Percentiles rank a stretch among this genome's conserved stretches.
Evolutionary conservation across 2,113 vertebrate genomes (phyloP).

Genomic region (Coreoperca whiteheadi): DNA sequence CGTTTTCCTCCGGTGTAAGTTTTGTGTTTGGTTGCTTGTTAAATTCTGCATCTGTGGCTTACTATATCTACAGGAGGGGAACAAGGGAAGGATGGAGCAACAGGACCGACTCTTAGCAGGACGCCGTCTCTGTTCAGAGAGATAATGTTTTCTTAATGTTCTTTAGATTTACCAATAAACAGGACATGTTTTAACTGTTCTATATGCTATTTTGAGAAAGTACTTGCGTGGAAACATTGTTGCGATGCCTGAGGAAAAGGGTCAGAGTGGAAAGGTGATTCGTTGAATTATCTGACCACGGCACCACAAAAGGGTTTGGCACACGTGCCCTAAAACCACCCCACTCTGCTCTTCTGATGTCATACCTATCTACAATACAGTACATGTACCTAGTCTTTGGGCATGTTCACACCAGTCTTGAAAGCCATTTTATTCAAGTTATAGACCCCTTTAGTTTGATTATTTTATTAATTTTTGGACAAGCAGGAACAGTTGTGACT

Average conservation of each 20-base stretch:
- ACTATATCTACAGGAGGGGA: conserved; percentile 75
- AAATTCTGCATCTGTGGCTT: conserved; percentile 9
- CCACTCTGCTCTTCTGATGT: not conserved
- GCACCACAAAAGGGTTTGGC: no score
- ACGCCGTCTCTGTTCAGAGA: conserved; percentile 86
- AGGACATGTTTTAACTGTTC: not conserved
- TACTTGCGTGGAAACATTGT: not conserved
- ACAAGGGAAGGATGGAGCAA: conserved; percentile 81
- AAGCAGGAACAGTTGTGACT: not conserved
- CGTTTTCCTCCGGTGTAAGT: not conserved
- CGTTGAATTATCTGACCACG: not conserved
- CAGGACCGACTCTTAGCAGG: conserved; percentile 85
- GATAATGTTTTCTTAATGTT: not conserved
- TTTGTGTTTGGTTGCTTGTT: conserved; percentile 9
- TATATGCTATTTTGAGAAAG: not conserved
- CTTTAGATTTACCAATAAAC: conserved; percentile 12
- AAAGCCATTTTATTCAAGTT: not conserved
- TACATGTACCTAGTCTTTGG: not conserved
- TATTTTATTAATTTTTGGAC: not conserved
- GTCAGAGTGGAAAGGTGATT: not conserved
- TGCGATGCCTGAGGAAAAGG: not conserved
- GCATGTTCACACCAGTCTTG: not conserved
- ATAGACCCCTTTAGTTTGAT: not conserved
- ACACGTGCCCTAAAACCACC: not conserved
- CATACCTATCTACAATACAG: not conserved